Conservation (phyloP, 2,797 vertebrate species). For the Sebastes vulpes region DNA sequence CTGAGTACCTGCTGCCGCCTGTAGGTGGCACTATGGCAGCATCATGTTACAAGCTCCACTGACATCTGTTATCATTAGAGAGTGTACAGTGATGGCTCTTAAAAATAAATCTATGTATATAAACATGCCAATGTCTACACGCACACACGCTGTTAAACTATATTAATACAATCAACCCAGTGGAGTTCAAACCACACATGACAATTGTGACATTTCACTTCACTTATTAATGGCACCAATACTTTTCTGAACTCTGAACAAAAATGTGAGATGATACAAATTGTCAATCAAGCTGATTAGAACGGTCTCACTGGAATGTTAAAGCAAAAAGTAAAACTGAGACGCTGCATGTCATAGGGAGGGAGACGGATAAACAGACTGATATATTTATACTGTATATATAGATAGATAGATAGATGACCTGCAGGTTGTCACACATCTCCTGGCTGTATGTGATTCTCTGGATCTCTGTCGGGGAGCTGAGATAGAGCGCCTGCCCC, state of each 20-base stretch:
- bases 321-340: background rate
- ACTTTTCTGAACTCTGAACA: background rate
- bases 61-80: background rate
- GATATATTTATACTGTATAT: background rate
- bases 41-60: background rate
- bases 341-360: background rate
- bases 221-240: slow-evolving; percentile 24
- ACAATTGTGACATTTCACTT: slow-evolving; percentile 72
- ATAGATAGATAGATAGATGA: slow-evolving; percentile 41
- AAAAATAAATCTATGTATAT: slow-evolving; percentile 9
- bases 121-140: background rate
- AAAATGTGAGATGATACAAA: background rate
- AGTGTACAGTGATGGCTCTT: background rate
- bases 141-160: background rate
- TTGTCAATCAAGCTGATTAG: background rate
- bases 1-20: slow-evolving; percentile 36
- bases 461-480: slow-evolving; percentile 98
- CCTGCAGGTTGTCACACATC: slow-evolving; percentile 98
- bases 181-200: slow-evolving; percentile 57
- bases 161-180: slow-evolving; percentile 38
- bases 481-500: slow-evolving; percentile 96
- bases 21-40: slow-evolving; percentile 73
- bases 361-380: background rate
- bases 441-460: slow-evolving; percentile 98
- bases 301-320: background rate